Conservation (phyloP, 2,113 vertebrate genomes). For the Nannobrachium achirus region DNA sequence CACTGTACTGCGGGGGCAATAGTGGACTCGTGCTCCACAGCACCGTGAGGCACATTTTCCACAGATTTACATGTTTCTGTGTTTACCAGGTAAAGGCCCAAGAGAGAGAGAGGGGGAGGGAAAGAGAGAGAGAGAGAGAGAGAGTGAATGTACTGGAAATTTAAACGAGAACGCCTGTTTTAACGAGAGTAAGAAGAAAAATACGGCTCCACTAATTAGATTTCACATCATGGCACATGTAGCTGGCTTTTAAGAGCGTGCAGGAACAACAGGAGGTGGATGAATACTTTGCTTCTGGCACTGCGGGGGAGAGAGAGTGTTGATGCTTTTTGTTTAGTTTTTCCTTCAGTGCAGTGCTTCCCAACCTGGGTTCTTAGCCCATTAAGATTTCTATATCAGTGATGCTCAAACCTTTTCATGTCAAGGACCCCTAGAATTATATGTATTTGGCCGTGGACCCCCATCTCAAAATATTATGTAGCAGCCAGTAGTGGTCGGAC, state of each 20-base stretch:
- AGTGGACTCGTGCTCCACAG: constrained; percentile 26
- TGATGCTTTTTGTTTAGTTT: constrained; percentile 5
- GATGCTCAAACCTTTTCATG: too few relatives aligned
- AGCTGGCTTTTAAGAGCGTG: constrained; percentile 18
- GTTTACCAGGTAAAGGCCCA: constrained; percentile 72
- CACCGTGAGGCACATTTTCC: constrained; percentile 70
- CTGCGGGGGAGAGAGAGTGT: constrained; percentile 16
- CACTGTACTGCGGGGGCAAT: constrained; percentile 24
- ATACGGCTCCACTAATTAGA: constrained; percentile 40
- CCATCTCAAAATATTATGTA: too few relatives aligned
- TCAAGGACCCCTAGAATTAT: too few relatives aligned
- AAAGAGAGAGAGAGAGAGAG: too few relatives aligned
- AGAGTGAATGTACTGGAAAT: constrained; percentile 57
- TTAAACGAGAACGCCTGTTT: constrained; percentile 52
- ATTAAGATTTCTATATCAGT: too few relatives aligned
- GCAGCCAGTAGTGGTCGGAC: too few relatives aligned
- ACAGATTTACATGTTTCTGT: constrained; percentile 66
- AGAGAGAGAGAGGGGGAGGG: constrained; percentile 39
- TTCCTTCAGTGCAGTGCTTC: constrained; percentile 5
- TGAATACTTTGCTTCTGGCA: constrained; percentile 38
- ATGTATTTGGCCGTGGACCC: too few relatives aligned
- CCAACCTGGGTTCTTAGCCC: constrained; percentile 28
- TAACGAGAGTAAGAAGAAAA: constrained; percentile 40
- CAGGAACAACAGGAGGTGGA: constrained; percentile 40
- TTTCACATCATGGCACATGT: constrained; percentile 43